Evolutionary conservation across 2,797 vertebrate species (phyloP).

Genomic region (Basileuterus tristriatus): DNA sequence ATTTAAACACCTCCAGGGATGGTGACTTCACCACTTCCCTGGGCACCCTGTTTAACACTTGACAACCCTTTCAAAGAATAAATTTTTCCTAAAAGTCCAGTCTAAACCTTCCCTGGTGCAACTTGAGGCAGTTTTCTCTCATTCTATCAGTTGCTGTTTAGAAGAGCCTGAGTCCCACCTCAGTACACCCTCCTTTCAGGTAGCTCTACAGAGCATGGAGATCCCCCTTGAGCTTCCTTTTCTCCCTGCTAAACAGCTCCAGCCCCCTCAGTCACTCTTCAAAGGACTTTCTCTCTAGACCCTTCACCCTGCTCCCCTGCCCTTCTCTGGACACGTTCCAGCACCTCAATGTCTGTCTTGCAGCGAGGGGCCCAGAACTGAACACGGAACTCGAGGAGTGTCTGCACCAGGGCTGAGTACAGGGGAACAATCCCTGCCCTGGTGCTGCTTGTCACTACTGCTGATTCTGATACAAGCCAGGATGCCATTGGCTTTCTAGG

Average conservation of each 20-base stretch:
- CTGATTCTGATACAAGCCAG: background rate
- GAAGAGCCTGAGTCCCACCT: background rate
- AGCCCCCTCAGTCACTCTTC: background rate
- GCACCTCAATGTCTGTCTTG: background rate
- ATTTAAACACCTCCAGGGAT: background rate
- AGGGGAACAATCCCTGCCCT: background rate
- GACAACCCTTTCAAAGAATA: fast-evolving
- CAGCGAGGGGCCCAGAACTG: background rate
- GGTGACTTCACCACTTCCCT: background rate
- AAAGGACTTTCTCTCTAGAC: background rate
- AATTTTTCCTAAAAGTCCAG: background rate
- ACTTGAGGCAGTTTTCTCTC: background rate
- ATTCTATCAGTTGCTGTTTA: background rate
- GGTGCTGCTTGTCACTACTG: background rate
- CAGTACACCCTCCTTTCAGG: background rate
- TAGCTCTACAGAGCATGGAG: background rate
- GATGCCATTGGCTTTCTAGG: background rate
- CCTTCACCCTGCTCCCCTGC: background rate
- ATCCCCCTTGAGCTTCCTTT: background rate
- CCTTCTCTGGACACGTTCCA: background rate
- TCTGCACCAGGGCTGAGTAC: fast-evolving
- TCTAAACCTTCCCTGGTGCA: background rate
- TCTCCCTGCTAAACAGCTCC: background rate
- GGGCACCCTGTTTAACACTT: background rate
- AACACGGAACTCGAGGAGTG: fast-evolving